phyloP scores from a whole-genome alignment of 2,113 vertebrate species.

The Syngnathus floridae region DNA sequence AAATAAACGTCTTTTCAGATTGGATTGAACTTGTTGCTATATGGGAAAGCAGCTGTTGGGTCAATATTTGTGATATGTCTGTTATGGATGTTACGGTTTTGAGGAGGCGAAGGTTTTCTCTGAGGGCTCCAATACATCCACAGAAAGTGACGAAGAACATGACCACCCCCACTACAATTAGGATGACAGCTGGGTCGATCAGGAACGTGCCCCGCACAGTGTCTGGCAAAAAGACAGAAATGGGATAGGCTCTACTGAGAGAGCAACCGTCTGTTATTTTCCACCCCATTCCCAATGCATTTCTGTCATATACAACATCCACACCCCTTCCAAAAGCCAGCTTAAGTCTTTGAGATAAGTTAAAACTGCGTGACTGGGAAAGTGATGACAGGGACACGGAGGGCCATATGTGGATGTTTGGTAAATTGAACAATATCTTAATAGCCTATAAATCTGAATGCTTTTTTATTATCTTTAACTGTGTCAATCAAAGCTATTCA shows the following conservation, averaged over 20 bases:
- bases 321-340: background rate
- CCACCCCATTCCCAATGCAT: background rate
- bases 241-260: background rate
- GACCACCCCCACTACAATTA: conserved; percentile 74
- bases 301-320: background rate
- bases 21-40: background rate
- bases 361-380: background rate
- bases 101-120: conserved; percentile 73
- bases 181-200: conserved; percentile 71
- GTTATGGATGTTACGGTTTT: conserved; percentile 64
- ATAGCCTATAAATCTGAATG: too few species aligned
- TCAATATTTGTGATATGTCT: conserved; percentile 22
- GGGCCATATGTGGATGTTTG: background rate
- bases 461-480: too few species aligned
- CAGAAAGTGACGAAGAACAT: conserved; percentile 80
- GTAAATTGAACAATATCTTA: background rate
- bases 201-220: conserved; percentile 71
- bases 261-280: background rate
- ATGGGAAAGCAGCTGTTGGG: conserved; percentile 1
- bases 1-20: conserved; percentile 16
- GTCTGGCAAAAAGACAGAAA: conserved; percentile 52
- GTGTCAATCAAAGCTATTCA: too few species aligned
- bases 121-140: conserved; percentile 70
- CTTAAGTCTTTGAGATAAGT: background rate
- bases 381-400: background rate